These are phyloP conservation scores for Huso huso DNA, from an alignment of 2,797 vertebrate species.

Conservation along the genomic window DNA sequence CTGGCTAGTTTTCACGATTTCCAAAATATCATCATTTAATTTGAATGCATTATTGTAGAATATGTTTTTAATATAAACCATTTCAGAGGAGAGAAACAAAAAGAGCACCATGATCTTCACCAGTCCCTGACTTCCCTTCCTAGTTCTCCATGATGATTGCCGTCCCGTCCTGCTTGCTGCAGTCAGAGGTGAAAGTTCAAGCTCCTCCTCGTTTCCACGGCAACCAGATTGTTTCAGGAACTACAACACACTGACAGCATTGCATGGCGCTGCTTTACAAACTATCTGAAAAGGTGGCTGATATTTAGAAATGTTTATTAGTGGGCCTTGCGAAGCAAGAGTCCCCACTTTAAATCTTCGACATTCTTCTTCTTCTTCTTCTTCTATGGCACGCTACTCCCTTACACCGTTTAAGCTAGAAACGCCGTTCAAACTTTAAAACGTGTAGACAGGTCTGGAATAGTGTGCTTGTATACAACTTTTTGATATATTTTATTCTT, in stretches of 20 bases:
- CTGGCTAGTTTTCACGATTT: background rate
- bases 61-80: background rate
- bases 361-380: too few relatives aligned
- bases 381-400: too few relatives aligned
- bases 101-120: constrained; percentile 9
- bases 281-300: too few relatives aligned
- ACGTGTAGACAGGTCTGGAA: too few relatives aligned
- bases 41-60: background rate
- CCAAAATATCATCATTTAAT: constrained; percentile 4
- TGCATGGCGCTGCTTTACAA: too few relatives aligned
- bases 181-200: constrained; percentile 33
- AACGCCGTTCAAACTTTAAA: too few relatives aligned
- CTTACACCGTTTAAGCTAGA: too few relatives aligned
- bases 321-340: too few relatives aligned
- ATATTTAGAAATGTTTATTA: too few relatives aligned
- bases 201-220: constrained; percentile 32
- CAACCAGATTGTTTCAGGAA: constrained; percentile 22
- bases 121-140: constrained; percentile 23
- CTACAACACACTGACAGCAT: background rate
- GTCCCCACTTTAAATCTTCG: too few relatives aligned
- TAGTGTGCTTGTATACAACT: too few relatives aligned
- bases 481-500: too few relatives aligned
- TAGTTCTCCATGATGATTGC: constrained; percentile 30
- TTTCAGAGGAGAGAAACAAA: background rate
- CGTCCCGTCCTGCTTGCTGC: constrained; percentile 14